Conservation (phyloP, 2,113 vertebrate species). For the Eublepharis macularius region DNA sequence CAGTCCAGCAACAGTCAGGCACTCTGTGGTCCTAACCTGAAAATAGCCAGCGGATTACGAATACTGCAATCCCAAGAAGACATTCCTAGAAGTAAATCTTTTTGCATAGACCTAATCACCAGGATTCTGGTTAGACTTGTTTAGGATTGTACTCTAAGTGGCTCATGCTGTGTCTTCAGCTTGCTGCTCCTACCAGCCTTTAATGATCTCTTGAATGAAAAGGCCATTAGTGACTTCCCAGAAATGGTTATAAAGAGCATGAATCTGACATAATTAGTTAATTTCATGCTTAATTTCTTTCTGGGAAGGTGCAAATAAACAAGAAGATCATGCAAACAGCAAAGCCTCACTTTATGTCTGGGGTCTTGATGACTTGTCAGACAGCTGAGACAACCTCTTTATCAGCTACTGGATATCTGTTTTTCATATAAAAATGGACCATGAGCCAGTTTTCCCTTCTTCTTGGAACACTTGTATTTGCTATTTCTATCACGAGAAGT, state of each 20-base stretch:
- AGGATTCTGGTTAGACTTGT: too few species aligned
- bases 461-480: not conserved
- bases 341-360: not conserved
- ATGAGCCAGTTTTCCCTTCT: not conserved
- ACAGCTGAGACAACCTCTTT: not conserved
- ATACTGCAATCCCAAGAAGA: too few species aligned
- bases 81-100: too few species aligned
- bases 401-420: not conserved
- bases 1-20: too few species aligned
- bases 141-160: too few species aligned
- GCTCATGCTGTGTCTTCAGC: not conserved
- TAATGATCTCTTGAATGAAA: not conserved
- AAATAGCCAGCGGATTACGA: too few species aligned
- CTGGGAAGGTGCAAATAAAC: not conserved
- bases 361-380: not conserved
- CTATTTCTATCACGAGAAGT: too few species aligned
- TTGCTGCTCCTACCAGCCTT: not conserved
- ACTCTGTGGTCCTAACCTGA: too few species aligned
- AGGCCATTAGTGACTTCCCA: not conserved
- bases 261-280: not conserved
- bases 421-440: not conserved
- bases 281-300: conserved; percentile 22
- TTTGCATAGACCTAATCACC: too few species aligned
- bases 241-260: not conserved
- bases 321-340: not conserved